Conservation (phyloP, 2,888 invertebrate species). For the Noctua janthe region DNA sequence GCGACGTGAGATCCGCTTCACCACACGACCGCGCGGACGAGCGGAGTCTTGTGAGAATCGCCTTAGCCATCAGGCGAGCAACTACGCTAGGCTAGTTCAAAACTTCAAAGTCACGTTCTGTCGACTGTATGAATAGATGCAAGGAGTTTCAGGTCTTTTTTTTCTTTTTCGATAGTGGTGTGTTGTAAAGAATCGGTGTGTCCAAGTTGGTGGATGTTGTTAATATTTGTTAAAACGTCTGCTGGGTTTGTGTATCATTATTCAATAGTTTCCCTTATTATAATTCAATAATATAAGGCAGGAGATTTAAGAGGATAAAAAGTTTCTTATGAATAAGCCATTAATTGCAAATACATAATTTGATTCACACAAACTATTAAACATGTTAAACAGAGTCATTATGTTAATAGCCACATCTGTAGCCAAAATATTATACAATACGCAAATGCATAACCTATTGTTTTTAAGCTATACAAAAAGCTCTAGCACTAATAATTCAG, state of each 20-base stretch:
- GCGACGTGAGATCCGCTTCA: too few relatives aligned
- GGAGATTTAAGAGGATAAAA: background rate
- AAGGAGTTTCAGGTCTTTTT: background rate
- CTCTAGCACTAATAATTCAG: slow-evolving; percentile 6
- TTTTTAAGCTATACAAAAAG: background rate
- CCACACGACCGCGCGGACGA: too few relatives aligned
- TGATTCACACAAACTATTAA: background rate
- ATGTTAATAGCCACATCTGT: background rate
- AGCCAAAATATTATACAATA: background rate
- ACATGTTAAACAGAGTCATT: background rate
- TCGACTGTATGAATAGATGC: slow-evolving; percentile 10
- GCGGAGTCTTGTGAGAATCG: too few relatives aligned
- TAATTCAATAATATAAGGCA: background rate
- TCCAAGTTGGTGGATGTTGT: background rate
- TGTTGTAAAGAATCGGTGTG: background rate
- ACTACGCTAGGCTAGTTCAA: background rate
- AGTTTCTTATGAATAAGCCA: background rate
- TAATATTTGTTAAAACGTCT: background rate
- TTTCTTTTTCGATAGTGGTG: background rate
- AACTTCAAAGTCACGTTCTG: background rate
- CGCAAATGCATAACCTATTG: background rate
- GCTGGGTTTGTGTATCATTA: background rate
- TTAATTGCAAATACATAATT: background rate
- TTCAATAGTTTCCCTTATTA: background rate
- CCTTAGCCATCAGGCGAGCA: background rate